phyloP scores from a whole-genome alignment of 2,888 invertebrate genomes.

The Stenurella melanura region DNA sequence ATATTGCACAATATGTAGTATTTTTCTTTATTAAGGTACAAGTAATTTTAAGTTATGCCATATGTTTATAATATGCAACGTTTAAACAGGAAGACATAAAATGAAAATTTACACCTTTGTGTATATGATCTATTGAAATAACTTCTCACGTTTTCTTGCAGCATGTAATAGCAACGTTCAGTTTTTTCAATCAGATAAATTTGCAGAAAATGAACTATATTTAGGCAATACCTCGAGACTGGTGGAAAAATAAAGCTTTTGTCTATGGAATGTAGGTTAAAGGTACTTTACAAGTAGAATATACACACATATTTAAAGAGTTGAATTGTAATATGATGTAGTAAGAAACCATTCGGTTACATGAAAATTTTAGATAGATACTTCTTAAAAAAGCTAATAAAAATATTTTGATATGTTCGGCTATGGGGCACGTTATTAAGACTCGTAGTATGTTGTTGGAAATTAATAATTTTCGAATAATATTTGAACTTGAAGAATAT shows the following conservation, averaged over 20 bases:
- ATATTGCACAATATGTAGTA: too few relatives aligned
- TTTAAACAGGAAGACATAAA: conserved; percentile 11
- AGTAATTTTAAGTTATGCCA: background rate
- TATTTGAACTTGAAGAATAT: too few relatives aligned
- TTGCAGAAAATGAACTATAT: background rate
- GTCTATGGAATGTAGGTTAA: background rate
- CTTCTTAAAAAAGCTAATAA: too few relatives aligned
- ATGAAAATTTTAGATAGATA: too few relatives aligned
- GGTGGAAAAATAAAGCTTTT: background rate
- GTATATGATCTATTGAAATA: conserved; percentile 13
- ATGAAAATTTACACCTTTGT: conserved; percentile 25
- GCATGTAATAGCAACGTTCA: conserved; percentile 1
- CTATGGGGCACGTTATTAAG: too few relatives aligned
- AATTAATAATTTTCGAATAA: too few relatives aligned
- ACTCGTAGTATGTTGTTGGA: too few relatives aligned
- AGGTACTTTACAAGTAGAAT: too few relatives aligned
- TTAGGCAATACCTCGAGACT: background rate
- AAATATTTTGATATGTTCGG: too few relatives aligned
- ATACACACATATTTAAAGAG: too few relatives aligned
- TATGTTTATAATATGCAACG: background rate
- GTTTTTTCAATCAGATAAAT: conserved; percentile 9
- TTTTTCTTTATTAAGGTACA: background rate
- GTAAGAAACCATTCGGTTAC: too few relatives aligned
- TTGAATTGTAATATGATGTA: too few relatives aligned
- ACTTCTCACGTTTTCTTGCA: conserved; percentile 18